Conservation (phyloP, 2,113 vertebrate genomes). For the Periophthalmus modestus region DNA sequence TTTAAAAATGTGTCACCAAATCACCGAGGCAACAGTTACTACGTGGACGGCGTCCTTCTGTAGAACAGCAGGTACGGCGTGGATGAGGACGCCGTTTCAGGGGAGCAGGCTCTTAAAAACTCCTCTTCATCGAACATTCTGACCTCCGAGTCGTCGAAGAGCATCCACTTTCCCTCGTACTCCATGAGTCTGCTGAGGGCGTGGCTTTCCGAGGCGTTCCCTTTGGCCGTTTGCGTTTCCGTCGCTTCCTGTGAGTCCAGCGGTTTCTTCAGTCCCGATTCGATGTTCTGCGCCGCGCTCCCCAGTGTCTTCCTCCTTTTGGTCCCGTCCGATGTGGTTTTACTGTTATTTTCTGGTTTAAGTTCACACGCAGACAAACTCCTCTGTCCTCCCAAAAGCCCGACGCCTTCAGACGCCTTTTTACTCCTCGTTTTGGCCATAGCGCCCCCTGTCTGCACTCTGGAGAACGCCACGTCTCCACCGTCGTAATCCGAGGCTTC, state of each 20-base stretch:
- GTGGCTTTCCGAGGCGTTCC: conserved; percentile 44
- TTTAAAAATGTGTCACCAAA: conserved; percentile 5
- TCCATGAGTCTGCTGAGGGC: conserved; percentile 78
- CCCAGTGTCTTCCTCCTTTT: conserved; percentile 55
- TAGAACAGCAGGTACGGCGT: conserved; percentile 98
- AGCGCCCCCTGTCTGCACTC: conserved; percentile 39
- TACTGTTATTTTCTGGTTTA: conserved; percentile 75
- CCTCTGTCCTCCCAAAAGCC: conserved; percentile 93
- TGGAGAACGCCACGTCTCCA: conserved; percentile 82
- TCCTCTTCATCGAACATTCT: conserved; percentile 92
- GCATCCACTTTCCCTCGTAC: conserved; percentile 95
- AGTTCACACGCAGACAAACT: conserved; percentile 84
- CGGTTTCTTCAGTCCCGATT: conserved; percentile 54
- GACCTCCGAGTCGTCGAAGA: conserved; percentile 96
- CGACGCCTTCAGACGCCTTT: conserved; percentile 83
- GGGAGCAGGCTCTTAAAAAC: conserved; percentile 90
- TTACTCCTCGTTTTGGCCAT: conserved; percentile 80
- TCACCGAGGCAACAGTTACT: neutral
- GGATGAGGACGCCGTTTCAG: conserved; percentile 85
- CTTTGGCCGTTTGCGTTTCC: neutral
- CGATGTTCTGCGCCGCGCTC: conserved; percentile 41
- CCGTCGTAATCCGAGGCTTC: conserved; percentile 79
- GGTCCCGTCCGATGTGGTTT: conserved; percentile 65
- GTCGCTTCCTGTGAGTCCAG: conserved; percentile 31
- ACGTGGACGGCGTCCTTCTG: conserved; percentile 72